Evolutionary conservation across 2,888 invertebrate genomes (phyloP).

Genomic region (Drosophila borealis): DNA sequence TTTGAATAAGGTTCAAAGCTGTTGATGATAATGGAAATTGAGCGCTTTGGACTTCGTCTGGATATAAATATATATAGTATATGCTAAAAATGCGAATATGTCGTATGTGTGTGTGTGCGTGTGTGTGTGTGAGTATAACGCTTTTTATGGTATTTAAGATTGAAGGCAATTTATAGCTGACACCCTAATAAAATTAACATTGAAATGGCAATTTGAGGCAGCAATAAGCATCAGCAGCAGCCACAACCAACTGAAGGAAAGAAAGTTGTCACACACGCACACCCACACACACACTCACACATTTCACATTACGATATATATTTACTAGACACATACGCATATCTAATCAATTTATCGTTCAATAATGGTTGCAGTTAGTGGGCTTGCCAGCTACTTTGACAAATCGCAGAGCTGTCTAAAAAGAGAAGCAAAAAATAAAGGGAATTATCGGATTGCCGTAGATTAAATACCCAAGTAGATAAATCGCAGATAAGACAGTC

Average conservation of each 20-base stretch:
- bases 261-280: conserved; percentile 41
- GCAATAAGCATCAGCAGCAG: conserved; percentile 60
- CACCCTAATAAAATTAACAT: conserved; percentile 84
- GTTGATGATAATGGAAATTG: conserved; percentile 77
- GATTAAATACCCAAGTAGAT: not conserved
- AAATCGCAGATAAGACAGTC: not conserved
- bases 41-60: conserved; percentile 41
- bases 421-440: not conserved
- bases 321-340: conserved; percentile 37
- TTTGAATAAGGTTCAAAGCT: conserved; percentile 77
- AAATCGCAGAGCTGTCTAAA: conserved; percentile 66
- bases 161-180: conserved; percentile 82
- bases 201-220: conserved; percentile 81
- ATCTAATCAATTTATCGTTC: conserved; percentile 83
- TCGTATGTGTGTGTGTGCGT: conserved; percentile 31
- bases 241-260: conserved; percentile 26
- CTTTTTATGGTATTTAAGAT: conserved; percentile 83
- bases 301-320: conserved; percentile 19
- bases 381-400: conserved; percentile 68
- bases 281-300: conserved; percentile 6
- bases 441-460: not conserved
- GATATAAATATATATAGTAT: conserved; percentile 16
- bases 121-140: conserved; percentile 56
- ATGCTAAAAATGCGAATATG: conserved; percentile 37
- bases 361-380: conserved; percentile 73